Evolutionary conservation across 2,888 invertebrate species (phyloP).

Genomic region (Agrotis segetum): DNA sequence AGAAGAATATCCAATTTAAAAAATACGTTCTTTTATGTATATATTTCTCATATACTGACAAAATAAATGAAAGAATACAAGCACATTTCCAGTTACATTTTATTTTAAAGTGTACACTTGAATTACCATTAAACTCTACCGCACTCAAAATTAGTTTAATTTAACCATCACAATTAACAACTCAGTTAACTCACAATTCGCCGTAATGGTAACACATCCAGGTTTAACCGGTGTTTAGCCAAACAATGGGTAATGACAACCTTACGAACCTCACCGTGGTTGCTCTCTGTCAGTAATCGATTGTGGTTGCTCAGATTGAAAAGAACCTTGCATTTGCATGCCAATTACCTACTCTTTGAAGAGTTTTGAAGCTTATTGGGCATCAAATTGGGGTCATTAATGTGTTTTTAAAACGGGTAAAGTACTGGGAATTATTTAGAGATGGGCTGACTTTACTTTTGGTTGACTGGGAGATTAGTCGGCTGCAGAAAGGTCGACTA

Average conservation of each 20-base stretch:
- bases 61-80: not conserved
- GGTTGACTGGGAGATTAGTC: no score
- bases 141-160: slow-evolving; percentile 29
- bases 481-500: no score
- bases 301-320: slow-evolving; percentile 35
- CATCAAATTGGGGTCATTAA: slow-evolving; percentile 46
- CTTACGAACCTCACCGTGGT: slow-evolving; percentile 5
- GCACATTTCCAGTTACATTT: not conserved
- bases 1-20: no score
- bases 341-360: slow-evolving; percentile 21
- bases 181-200: slow-evolving; percentile 20
- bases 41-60: no score
- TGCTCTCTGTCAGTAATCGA: slow-evolving; percentile 36
- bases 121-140: slow-evolving; percentile 22
- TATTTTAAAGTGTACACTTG: not conserved
- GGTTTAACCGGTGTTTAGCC: slow-evolving; percentile 44
- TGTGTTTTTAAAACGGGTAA: slow-evolving; percentile 16
- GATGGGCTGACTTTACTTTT: no score
- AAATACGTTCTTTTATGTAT: no score
- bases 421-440: not conserved
- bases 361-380: slow-evolving; percentile 42
- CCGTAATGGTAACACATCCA: slow-evolving; percentile 32
- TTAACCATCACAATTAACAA: slow-evolving; percentile 36
- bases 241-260: slow-evolving; percentile 48
- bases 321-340: slow-evolving; percentile 27